phyloP scores from a whole-genome alignment of 2,797 vertebrate species.

The Helicolenus hilgendorfi region DNA sequence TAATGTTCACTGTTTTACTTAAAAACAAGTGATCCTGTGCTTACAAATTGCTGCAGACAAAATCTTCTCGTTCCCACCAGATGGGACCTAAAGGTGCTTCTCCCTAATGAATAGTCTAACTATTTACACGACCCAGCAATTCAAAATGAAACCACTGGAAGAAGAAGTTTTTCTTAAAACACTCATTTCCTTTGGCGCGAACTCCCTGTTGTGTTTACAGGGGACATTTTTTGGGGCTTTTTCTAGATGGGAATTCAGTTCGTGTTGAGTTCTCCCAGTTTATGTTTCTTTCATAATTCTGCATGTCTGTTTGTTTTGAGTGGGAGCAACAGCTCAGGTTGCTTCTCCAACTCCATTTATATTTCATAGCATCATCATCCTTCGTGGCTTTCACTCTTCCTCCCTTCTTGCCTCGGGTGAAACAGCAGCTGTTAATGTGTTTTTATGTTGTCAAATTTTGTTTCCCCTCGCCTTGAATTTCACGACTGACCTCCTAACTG shows the following conservation, averaged over 20 bases:
- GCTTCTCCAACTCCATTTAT: neutral
- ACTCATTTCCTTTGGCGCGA: neutral
- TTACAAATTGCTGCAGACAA: neutral
- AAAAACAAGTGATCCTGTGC: no score
- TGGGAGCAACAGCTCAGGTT: neutral
- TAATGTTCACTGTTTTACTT: neutral
- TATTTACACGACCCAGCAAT: neutral
- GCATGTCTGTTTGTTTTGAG: slow-evolving; percentile 25
- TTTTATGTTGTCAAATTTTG: neutral
- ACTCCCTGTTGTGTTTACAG: slow-evolving; percentile 9
- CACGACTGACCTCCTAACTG: neutral
- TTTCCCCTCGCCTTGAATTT: neutral
- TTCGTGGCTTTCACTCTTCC: neutral
- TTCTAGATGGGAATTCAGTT: neutral
- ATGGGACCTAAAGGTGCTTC: neutral
- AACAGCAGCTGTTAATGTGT: neutral
- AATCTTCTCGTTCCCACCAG: neutral
- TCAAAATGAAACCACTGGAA: slow-evolving; percentile 7
- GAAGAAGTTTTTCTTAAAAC: neutral
- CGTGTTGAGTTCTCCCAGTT: neutral
- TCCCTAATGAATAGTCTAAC: neutral
- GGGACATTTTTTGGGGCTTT: neutral
- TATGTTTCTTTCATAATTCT: slow-evolving; percentile 22
- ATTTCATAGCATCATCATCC: slow-evolving; percentile 9
- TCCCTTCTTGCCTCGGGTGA: neutral